phyloP scores from a whole-genome alignment of 2,113 vertebrate genomes.

The Heloderma charlesbogerti region DNA sequence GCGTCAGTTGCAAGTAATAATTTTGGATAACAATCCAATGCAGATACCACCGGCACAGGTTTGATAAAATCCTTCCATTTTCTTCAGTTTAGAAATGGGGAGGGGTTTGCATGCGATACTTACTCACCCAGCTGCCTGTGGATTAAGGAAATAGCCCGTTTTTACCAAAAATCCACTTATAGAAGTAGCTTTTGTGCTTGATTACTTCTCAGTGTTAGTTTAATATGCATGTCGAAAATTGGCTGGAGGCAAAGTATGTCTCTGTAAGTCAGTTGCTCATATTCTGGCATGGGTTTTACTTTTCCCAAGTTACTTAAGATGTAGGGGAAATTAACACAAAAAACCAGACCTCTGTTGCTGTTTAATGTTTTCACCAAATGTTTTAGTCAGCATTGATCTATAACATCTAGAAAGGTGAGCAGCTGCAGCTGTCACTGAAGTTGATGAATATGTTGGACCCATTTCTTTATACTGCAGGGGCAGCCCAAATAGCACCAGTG shows the following conservation, averaged over 20 bases:
- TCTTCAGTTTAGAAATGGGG: conserved; percentile 6
- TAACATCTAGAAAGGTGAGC: too few relatives aligned
- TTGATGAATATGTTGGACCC: background rate
- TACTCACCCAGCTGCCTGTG: background rate
- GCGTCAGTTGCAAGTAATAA: conserved; percentile 92
- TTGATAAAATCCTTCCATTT: conserved; percentile 50
- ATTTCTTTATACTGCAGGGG: background rate
- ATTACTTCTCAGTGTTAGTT: background rate
- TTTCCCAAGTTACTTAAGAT: background rate
- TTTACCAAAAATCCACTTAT: background rate
- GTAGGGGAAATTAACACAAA: background rate
- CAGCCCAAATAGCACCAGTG: background rate
- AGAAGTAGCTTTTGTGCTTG: background rate
- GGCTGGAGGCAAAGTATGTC: background rate
- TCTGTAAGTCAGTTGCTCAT: background rate
- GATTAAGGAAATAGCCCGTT: background rate
- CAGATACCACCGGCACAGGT: conserved; percentile 97
- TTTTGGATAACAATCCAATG: conserved; percentile 98
- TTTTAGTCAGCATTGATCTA: background rate
- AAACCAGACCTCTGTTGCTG: too few relatives aligned
- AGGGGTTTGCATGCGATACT: conserved; percentile 3
- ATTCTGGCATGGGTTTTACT: background rate
- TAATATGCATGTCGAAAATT: too few relatives aligned
- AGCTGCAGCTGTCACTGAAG: background rate
- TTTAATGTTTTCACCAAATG: background rate